Percentiles rank a stretch among this genome's conserved stretches.
Conservation (phyloP, 2,113 vertebrate species). For the Xenus cinereus region DNA sequence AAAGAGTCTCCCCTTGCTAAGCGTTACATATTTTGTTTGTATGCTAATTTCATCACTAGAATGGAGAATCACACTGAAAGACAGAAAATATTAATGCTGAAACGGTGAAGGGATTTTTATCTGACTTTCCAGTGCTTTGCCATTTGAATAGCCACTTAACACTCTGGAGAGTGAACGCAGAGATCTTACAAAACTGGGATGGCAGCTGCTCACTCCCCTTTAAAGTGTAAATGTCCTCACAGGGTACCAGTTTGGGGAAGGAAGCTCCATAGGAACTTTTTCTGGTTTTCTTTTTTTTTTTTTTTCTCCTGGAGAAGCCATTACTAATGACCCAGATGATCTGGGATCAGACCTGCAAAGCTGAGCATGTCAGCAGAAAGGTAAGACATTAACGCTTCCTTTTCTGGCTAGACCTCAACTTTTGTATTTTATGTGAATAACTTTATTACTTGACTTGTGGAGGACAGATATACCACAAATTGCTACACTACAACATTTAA, state of each 20-base stretch:
- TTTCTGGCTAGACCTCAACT: not conserved
- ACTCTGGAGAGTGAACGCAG: rapidly evolving
- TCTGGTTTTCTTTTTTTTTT: not conserved
- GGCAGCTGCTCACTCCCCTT: not conserved
- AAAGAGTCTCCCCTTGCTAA: not conserved
- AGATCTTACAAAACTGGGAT: not conserved
- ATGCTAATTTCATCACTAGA: not conserved
- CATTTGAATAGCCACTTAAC: not conserved
- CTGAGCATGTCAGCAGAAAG: not conserved
- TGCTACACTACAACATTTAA: not conserved
- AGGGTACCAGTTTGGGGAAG: not conserved
- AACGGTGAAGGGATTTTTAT: not conserved
- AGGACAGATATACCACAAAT: not conserved
- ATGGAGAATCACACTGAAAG: not conserved
- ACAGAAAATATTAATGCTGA: not conserved
- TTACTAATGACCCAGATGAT: not conserved
- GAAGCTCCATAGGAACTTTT: not conserved
- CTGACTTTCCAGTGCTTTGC: not conserved
- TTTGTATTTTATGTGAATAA: not conserved
- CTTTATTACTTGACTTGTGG: not conserved
- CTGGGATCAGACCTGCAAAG: not conserved
- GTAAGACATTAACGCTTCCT: not conserved
- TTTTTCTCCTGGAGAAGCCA: not conserved
- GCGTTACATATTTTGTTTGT: not conserved
- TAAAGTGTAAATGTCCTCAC: not conserved